phyloP scores from a whole-genome alignment of 2,113 vertebrate species.

The Camelus bactrianus region DNA sequence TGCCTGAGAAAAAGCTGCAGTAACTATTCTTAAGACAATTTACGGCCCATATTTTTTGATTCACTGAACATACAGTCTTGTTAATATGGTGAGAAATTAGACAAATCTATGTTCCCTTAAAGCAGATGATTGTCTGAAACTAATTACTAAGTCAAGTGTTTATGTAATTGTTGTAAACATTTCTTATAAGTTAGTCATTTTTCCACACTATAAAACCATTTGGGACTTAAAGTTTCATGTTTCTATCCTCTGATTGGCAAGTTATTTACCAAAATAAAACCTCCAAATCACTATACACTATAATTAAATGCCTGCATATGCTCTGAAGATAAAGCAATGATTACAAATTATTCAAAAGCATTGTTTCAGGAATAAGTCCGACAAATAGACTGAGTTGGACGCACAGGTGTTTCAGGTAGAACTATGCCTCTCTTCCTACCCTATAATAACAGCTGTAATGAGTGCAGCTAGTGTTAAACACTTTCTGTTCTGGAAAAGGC shows the following conservation, averaged over 20 bases:
- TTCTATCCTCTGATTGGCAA: background rate
- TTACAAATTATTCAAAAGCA: conserved; percentile 32
- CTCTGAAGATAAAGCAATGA: conserved; percentile 50
- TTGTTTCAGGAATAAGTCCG: conserved; percentile 48
- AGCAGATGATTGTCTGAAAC: conserved; percentile 40
- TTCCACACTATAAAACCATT: conserved; percentile 21
- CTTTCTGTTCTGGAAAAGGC: background rate
- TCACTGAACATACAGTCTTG: conserved; percentile 3
- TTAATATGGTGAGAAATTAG: conserved; percentile 45
- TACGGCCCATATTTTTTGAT: conserved; percentile 9
- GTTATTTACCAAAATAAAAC: conserved; percentile 53
- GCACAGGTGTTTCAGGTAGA: background rate
- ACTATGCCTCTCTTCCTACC: background rate
- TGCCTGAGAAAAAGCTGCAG: conserved; percentile 25
- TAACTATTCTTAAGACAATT: conserved; percentile 4
- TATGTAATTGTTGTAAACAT: conserved; percentile 30
- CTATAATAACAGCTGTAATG: background rate
- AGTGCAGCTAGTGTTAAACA: background rate
- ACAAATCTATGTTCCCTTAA: conserved; percentile 42
- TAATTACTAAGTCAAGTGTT: conserved; percentile 50
- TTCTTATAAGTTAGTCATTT: conserved; percentile 56
- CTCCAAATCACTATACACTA: background rate
- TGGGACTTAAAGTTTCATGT: conserved; percentile 35
- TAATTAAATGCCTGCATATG: conserved; percentile 32
- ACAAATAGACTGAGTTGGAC: background rate